phyloP scores from a whole-genome alignment of 1,140 invertebrate genomes.

The Spodoptera frugiperda region DNA sequence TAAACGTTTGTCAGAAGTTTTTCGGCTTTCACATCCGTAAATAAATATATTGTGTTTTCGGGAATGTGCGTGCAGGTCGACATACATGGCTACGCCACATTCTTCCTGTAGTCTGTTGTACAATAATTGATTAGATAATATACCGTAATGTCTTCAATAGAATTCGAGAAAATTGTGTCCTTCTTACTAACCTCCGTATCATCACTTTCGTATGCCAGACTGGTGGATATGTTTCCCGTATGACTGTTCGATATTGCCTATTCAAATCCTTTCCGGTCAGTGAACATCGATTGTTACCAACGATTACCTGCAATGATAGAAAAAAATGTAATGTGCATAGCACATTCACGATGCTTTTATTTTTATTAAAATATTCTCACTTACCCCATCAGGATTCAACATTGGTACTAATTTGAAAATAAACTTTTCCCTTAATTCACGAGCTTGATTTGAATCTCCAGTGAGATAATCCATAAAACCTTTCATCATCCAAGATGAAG shows the following conservation, averaged over 20 bases:
- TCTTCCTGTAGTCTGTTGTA: slow-evolving; percentile 92
- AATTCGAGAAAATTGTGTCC: not conserved
- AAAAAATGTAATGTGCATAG: slow-evolving; percentile 47
- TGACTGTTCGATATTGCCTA: slow-evolving; percentile 95
- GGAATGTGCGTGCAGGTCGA: slow-evolving; percentile 98
- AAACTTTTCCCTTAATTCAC: slow-evolving; percentile 95
- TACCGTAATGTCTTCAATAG: not conserved
- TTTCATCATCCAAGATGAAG: slow-evolving; percentile 98
- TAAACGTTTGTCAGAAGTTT: slow-evolving; percentile 91
- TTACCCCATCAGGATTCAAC: slow-evolving; percentile 97
- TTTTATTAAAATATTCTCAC: slow-evolving; percentile 56
- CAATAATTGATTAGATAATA: slow-evolving; percentile 45
- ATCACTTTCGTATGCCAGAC: slow-evolving; percentile 97
- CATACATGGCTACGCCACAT: slow-evolving; percentile 96
- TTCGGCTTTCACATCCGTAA: slow-evolving; percentile 97
- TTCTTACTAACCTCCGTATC: slow-evolving; percentile 89
- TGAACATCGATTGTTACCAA: slow-evolving; percentile 96
- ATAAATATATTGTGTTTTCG: slow-evolving; percentile 98
- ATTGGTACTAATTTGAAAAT: slow-evolving; percentile 98
- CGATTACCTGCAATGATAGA: slow-evolving; percentile 88
- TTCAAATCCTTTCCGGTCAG: slow-evolving; percentile 95
- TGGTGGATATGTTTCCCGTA: slow-evolving; percentile 95
- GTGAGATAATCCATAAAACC: slow-evolving; percentile 97
- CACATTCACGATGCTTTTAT: not conserved
- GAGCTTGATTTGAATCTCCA: slow-evolving; percentile 91